These are phyloP conservation scores for Epicauta chinensis DNA, from an alignment of 1,140 invertebrate genomes.

Conservation along the genomic window DNA sequence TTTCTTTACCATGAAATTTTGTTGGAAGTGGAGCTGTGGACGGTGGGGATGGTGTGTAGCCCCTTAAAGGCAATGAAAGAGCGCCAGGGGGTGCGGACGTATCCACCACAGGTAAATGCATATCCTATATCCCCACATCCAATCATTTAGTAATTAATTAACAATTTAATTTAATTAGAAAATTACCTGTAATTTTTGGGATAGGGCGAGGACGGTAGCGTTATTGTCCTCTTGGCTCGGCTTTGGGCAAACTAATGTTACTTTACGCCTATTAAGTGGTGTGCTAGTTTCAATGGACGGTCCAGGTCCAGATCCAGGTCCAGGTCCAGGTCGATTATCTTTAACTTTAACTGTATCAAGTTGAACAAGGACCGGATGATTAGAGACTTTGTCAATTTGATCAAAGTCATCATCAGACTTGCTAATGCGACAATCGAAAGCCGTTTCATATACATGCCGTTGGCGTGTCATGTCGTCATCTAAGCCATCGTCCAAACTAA, in stretches of 20 bases:
- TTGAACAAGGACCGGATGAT: conserved; percentile 67
- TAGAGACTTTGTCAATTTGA: conserved; percentile 71
- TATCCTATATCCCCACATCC: conserved; percentile 25
- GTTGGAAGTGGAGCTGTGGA: conserved; percentile 72
- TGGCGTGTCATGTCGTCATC: conserved; percentile 59
- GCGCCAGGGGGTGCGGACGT: conserved; percentile 32
- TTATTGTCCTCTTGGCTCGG: conserved; percentile 25
- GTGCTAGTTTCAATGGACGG: conserved; percentile 19
- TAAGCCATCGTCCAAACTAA: conserved; percentile 30
- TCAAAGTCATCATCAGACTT: conserved; percentile 76
- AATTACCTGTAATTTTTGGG: conserved; percentile 27
- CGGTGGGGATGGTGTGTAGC: conserved; percentile 69
- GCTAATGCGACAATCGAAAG: conserved; percentile 79
- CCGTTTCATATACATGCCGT: conserved; percentile 78
- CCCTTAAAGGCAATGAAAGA: conserved; percentile 42
- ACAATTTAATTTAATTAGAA: not conserved
- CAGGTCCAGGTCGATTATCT: conserved; percentile 3
- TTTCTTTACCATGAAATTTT: conserved; percentile 68
- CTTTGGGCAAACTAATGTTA: conserved; percentile 18
- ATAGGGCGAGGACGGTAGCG: conserved; percentile 21
- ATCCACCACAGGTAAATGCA: conserved; percentile 40
- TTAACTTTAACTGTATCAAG: conserved; percentile 28
- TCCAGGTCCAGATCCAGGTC: conserved; percentile 3
- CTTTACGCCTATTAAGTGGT: conserved; percentile 16
- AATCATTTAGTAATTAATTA: conserved; percentile 6